phyloP scores from a whole-genome alignment of 2,797 vertebrate species.

The Ctenochaetus hawaiiensis region DNA sequence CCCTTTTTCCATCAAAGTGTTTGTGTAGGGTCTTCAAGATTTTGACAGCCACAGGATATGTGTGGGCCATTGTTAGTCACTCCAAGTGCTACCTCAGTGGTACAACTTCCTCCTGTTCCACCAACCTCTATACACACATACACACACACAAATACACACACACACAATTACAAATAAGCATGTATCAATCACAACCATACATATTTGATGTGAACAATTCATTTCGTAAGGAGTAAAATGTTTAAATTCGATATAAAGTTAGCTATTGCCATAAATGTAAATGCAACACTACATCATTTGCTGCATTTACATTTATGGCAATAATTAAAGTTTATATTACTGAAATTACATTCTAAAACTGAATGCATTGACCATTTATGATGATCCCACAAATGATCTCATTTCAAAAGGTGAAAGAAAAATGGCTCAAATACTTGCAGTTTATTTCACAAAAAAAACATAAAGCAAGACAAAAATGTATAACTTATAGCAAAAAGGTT shows the following conservation, averaged over 20 bases:
- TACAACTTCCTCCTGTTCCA: slow-evolving; percentile 78
- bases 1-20: slow-evolving; percentile 53
- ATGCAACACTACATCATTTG: too few relatives aligned
- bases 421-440: background rate
- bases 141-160: slow-evolving; percentile 27
- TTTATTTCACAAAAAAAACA: slow-evolving; percentile 4
- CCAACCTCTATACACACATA: slow-evolving; percentile 52
- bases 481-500: background rate
- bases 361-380: background rate
- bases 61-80: slow-evolving; percentile 83
- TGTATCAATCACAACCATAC: background rate
- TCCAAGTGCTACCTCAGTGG: slow-evolving; percentile 73
- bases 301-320: background rate
- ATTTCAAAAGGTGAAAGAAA: background rate
- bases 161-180: background rate
- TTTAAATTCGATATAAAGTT: background rate
- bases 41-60: slow-evolving; percentile 83
- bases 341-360: background rate
- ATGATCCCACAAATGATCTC: background rate
- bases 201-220: background rate
- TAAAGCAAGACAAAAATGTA: background rate
- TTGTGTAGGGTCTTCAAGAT: slow-evolving; percentile 74
- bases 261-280: too few relatives aligned
- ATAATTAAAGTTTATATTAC: background rate
- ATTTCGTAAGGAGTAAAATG: background rate